Evolutionary conservation across 2,113 vertebrate genomes (phyloP).

Genomic region (Pica pica): DNA sequence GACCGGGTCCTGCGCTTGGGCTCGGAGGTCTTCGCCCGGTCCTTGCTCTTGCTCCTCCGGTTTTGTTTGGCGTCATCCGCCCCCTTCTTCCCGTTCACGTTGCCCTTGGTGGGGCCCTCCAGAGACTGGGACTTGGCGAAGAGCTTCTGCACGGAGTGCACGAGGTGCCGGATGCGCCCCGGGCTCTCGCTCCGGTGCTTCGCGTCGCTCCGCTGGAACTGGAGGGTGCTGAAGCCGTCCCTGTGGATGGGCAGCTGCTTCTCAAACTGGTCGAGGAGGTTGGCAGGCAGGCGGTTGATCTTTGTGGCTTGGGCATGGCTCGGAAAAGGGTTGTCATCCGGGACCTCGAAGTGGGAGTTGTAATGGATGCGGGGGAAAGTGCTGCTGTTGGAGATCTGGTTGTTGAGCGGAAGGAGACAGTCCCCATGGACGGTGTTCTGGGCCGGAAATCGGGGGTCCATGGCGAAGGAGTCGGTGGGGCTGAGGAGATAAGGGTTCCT

Average conservation of each 20-base stretch:
- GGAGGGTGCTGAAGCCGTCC: slow-evolving; percentile 96
- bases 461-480: slow-evolving; percentile 89
- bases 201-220: slow-evolving; percentile 86
- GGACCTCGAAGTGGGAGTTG: slow-evolving; percentile 93
- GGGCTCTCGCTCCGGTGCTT: slow-evolving; percentile 96
- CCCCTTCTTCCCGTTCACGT: slow-evolving; percentile 83
- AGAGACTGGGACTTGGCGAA: slow-evolving; percentile 87
- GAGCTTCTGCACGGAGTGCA: slow-evolving; percentile 96
- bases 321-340: slow-evolving; percentile 88
- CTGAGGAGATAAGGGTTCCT: slow-evolving; percentile 90
- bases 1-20: slow-evolving; percentile 89
- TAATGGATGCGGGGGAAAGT: slow-evolving; percentile 97
- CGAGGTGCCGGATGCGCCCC: slow-evolving; percentile 92
- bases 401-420: slow-evolving; percentile 90
- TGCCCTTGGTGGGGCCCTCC: slow-evolving; percentile 86
- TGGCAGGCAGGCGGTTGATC: slow-evolving; percentile 87
- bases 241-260: slow-evolving; percentile 90
- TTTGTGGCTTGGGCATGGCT: slow-evolving; percentile 85
- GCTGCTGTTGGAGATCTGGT: slow-evolving; percentile 93
- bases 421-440: slow-evolving; percentile 81
- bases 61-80: slow-evolving; percentile 84
- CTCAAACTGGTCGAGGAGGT: slow-evolving; percentile 95
- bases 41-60: slow-evolving; percentile 95
- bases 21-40: slow-evolving; percentile 88
- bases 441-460: slow-evolving; percentile 81